These are phyloP conservation scores for Eurystomus gularis DNA, from an alignment of 2,113 vertebrate species.

Conservation along the genomic window DNA sequence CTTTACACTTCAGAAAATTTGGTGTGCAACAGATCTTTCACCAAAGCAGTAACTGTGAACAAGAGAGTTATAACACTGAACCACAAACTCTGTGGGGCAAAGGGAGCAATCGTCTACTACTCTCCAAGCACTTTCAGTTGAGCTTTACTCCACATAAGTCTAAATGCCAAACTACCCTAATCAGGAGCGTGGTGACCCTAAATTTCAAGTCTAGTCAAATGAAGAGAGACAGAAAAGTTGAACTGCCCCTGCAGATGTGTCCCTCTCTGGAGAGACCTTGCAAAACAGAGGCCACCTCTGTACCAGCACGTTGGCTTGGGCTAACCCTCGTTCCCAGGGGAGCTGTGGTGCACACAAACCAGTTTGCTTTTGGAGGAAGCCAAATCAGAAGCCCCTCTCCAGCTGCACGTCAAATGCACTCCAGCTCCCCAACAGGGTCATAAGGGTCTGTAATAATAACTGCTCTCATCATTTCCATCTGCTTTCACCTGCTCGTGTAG, in stretches of 20 bases:
- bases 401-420: background rate
- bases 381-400: background rate
- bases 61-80: background rate
- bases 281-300: background rate
- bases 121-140: background rate
- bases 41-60: background rate
- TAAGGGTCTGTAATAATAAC: background rate
- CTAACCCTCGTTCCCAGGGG: background rate
- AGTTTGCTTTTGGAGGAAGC: background rate
- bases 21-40: background rate
- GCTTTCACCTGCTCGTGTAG: background rate
- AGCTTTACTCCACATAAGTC: background rate
- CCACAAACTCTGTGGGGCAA: background rate
- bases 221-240: background rate
- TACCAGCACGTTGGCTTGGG: rapidly evolving
- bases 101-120: background rate
- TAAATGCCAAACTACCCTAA: background rate
- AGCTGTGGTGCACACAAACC: rapidly evolving
- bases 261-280: background rate
- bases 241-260: background rate
- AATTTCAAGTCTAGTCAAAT: background rate
- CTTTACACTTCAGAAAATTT: background rate
- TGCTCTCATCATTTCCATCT: background rate
- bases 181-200: background rate
- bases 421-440: rapidly evolving